Percentiles rank a stretch among this genome's conserved stretches.
phyloP scores from a whole-genome alignment of 2,888 invertebrate species.

The Thecophora atra region DNA sequence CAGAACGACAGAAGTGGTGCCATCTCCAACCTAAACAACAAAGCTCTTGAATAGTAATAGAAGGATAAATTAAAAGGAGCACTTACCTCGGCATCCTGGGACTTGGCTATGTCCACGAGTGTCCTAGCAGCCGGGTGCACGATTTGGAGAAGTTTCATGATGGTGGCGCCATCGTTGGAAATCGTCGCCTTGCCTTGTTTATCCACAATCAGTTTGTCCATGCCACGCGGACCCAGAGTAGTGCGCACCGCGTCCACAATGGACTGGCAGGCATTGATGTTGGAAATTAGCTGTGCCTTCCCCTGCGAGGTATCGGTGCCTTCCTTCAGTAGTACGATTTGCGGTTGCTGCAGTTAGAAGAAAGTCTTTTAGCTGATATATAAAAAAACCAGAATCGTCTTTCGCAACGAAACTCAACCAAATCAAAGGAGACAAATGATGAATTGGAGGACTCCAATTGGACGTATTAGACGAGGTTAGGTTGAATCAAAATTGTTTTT shows the following conservation, averaged over 20 bases:
- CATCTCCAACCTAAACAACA: constrained; percentile 87
- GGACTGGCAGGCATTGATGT: constrained; percentile 96
- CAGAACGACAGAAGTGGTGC: constrained; percentile 96
- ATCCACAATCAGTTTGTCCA: constrained; percentile 98
- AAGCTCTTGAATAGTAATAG: neutral
- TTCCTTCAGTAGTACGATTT: constrained; percentile 96
- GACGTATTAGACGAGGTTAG: constrained; percentile 47
- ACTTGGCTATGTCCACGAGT: constrained; percentile 97
- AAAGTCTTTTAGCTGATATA: neutral
- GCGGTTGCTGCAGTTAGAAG: constrained; percentile 83
- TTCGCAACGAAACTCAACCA: neutral
- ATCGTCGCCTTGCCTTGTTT: constrained; percentile 91
- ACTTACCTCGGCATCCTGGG: constrained; percentile 95
- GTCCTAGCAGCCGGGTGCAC: constrained; percentile 98
- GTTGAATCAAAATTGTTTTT: constrained; percentile 32
- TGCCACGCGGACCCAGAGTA: constrained; percentile 96
- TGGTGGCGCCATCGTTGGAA: constrained; percentile 99
- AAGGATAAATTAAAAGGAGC: neutral
- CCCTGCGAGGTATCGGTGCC: constrained; percentile 98
- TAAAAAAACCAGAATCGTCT: neutral
- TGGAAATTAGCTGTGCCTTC: constrained; percentile 93
- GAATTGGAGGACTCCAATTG: too few species aligned
- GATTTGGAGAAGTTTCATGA: constrained; percentile 96
- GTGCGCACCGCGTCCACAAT: constrained; percentile 96
- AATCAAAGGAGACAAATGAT: too few species aligned